Evolutionary conservation across 2,113 vertebrate species (phyloP).

Genomic region (Syngnathus floridae): DNA sequence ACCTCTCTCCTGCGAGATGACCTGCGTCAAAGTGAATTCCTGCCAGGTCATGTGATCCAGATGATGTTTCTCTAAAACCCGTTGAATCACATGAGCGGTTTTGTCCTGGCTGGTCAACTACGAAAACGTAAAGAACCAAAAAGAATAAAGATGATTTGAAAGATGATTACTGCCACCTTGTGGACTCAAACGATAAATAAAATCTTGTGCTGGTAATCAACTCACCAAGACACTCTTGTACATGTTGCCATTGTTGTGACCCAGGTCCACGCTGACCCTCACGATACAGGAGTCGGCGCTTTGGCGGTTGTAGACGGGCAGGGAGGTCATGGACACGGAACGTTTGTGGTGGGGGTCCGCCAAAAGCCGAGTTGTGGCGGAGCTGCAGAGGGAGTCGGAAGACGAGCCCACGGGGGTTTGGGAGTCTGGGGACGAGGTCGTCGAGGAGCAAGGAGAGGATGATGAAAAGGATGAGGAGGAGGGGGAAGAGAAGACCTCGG

Average conservation of each 20-base stretch:
- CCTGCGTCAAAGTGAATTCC: constrained; percentile 76
- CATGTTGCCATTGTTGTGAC: constrained; percentile 74
- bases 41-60: constrained; percentile 59
- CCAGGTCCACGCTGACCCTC: constrained; percentile 72
- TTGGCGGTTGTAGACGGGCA: constrained; percentile 66
- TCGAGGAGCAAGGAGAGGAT: constrained; percentile 26
- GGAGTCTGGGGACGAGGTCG: constrained; percentile 43
- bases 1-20: constrained; percentile 75
- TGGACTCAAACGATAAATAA: not conserved
- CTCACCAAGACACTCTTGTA: constrained; percentile 86
- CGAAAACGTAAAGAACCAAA: constrained; percentile 6
- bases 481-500: constrained; percentile 64
- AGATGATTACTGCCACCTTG: not conserved
- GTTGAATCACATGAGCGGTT: constrained; percentile 72
- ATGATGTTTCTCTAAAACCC: constrained; percentile 77
- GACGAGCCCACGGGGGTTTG: constrained; percentile 25
- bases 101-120: constrained; percentile 85
- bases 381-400: constrained; percentile 24
- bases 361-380: not conserved
- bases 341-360: constrained; percentile 51
- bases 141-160: not conserved
- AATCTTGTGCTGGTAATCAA: not conserved
- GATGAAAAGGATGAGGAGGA: constrained; percentile 38
- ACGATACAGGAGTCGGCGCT: constrained; percentile 73
- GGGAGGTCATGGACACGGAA: constrained; percentile 65